Conservation (phyloP, 2,113 vertebrate species). For the Sander vitreus region DNA sequence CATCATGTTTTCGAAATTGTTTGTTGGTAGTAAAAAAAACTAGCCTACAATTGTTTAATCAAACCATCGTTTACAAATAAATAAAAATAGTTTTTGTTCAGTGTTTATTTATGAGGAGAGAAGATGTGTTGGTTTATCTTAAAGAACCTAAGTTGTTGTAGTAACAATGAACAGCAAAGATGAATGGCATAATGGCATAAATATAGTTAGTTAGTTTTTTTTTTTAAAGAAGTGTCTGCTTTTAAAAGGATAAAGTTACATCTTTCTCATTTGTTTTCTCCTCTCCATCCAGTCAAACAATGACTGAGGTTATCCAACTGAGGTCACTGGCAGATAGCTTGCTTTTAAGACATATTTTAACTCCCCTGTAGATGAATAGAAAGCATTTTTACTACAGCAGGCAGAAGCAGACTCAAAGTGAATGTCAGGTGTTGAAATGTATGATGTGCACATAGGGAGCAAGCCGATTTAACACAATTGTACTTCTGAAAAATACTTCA, state of each 20-base stretch:
- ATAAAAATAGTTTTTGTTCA: too few species aligned
- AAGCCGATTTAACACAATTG: not conserved
- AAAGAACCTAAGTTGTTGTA: too few species aligned
- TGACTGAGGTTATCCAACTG: constrained; percentile 11
- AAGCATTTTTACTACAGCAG: constrained; percentile 1
- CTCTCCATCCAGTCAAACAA: constrained; percentile 17
- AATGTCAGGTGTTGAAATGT: not conserved
- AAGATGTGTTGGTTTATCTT: too few species aligned
- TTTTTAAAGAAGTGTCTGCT: not conserved
- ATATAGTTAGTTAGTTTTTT: too few species aligned
- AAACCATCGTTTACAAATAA: too few species aligned
- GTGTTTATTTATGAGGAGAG: too few species aligned
- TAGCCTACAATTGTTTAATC: too few species aligned
- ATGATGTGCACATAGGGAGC: not conserved
- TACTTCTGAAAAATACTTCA: not conserved
- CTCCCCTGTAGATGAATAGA: constrained; percentile 9
- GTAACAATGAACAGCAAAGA: too few species aligned
- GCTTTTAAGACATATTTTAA: constrained; percentile 12
- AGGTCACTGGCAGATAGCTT: constrained; percentile 6
- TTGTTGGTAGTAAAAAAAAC: too few species aligned
- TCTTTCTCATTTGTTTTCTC: not conserved
- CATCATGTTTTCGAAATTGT: too few species aligned
- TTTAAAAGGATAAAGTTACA: not conserved
- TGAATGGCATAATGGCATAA: too few species aligned
- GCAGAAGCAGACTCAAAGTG: not conserved